Evolutionary conservation across 2,797 vertebrate species (phyloP).

Genomic region (Tarsius wallacei): DNA sequence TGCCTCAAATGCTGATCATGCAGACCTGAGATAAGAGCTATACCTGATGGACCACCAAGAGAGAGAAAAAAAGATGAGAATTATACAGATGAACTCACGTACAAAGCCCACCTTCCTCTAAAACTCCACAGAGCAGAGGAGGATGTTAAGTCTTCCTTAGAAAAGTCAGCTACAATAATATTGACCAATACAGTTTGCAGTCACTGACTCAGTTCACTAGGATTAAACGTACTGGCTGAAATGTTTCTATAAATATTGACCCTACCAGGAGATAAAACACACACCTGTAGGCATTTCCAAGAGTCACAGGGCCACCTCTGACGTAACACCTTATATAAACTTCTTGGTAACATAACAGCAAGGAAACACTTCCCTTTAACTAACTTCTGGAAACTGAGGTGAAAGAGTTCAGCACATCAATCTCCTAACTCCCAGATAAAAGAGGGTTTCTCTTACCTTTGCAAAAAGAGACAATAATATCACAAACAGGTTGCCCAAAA

Average conservation of each 20-base stretch:
- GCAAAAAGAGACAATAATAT: slow-evolving; percentile 62
- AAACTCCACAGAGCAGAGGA: slow-evolving; percentile 50
- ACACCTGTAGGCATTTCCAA: slow-evolving; percentile 40
- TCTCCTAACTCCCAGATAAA: slow-evolving; percentile 69
- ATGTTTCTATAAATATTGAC: slow-evolving; percentile 13
- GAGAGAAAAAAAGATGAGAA: slow-evolving; percentile 2
- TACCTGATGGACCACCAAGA: slow-evolving; percentile 43
- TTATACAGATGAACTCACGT: slow-evolving; percentile 71
- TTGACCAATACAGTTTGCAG: slow-evolving; percentile 8
- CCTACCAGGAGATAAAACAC: slow-evolving; percentile 32
- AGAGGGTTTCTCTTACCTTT: slow-evolving; percentile 46
- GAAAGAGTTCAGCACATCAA: slow-evolving; percentile 56
- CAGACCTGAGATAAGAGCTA: slow-evolving; percentile 73
- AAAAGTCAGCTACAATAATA: slow-evolving; percentile 9
- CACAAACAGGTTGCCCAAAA: slow-evolving; percentile 48
- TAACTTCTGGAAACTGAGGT: slow-evolving; percentile 62
- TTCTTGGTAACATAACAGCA: slow-evolving; percentile 47
- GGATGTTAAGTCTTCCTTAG: neutral
- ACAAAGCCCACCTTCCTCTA: slow-evolving; percentile 71
- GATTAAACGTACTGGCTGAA: slow-evolving; percentile 49
- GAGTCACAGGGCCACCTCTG: slow-evolving; percentile 52
- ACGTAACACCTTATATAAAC: slow-evolving; percentile 68
- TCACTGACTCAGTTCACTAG: slow-evolving; percentile 16
- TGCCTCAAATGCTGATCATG: slow-evolving; percentile 84
- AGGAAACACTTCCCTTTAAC: slow-evolving; percentile 69